Evolutionary conservation across 2,888 invertebrate genomes (phyloP).

Genomic region (Macaria liturata): DNA sequence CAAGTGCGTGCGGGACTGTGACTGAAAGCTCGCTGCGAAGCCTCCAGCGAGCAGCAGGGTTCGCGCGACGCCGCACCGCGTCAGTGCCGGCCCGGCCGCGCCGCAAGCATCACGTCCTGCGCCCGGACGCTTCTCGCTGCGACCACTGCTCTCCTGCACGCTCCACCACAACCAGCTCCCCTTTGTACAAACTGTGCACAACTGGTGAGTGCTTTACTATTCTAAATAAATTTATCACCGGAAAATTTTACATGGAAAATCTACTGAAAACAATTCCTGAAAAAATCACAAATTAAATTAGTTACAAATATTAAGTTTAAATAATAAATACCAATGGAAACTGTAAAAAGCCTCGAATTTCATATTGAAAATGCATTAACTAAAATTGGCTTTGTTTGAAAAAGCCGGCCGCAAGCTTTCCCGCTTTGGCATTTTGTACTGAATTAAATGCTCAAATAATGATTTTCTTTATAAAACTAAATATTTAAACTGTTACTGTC

Average conservation of each 20-base stretch:
- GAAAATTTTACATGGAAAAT: neutral
- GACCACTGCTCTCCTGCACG: conserved; percentile 24
- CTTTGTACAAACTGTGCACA: conserved; percentile 45
- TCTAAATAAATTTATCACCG: neutral
- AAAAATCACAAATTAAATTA: neutral
- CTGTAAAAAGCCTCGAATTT: too few species aligned
- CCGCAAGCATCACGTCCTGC: conserved; percentile 74
- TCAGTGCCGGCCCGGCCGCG: conserved; percentile 84
- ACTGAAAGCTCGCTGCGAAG: conserved; percentile 81
- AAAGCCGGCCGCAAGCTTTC: conserved; percentile 69
- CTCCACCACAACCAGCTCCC: conserved; percentile 46
- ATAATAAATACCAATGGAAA: too few species aligned
- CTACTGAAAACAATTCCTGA: neutral
- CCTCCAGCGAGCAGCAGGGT: conserved; percentile 56
- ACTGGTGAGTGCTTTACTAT: conserved; percentile 61
- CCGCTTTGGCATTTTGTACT: conserved; percentile 49
- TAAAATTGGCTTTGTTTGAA: conserved; percentile 52
- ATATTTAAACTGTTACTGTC: too few species aligned
- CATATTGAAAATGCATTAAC: neutral
- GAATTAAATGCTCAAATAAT: neutral
- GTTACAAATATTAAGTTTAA: too few species aligned
- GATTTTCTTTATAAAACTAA: too few species aligned
- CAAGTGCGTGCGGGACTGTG: conserved; percentile 79
- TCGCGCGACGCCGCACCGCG: conserved; percentile 59
- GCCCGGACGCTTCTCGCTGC: conserved; percentile 46